Evolutionary conservation across 2,888 invertebrate genomes (phyloP).

Genomic region (Athalia circularis): DNA sequence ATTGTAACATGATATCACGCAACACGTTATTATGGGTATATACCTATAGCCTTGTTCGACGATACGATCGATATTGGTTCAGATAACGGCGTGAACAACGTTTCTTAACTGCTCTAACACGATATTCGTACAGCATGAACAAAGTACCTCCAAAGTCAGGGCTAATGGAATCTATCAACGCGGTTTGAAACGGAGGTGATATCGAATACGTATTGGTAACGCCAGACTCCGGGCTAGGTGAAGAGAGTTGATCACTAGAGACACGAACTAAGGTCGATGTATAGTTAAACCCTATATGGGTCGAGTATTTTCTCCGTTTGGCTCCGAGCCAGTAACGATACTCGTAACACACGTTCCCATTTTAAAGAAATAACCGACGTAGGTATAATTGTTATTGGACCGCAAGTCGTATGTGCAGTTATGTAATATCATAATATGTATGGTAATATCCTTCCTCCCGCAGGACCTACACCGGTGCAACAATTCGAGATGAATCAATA

Average conservation of each 20-base stretch:
- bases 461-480: not conserved
- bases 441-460: not conserved
- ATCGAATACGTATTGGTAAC: too few relatives aligned
- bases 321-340: slow-evolving; percentile 25
- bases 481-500: not conserved
- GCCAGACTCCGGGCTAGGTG: slow-evolving; percentile 1
- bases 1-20: not conserved
- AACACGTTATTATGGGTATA: not conserved
- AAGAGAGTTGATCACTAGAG: slow-evolving; percentile 9
- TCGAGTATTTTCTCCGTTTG: slow-evolving; percentile 27
- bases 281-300: slow-evolving; percentile 1
- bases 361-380: not conserved
- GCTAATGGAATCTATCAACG: slow-evolving; percentile 25
- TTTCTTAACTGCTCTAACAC: slow-evolving; percentile 12
- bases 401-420: not conserved
- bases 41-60: not conserved
- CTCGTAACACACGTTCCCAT: not conserved
- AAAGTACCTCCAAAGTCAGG: slow-evolving; percentile 5
- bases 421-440: too few relatives aligned
- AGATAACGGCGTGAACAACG: slow-evolving; percentile 16
- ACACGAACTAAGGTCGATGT: not conserved
- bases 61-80: not conserved
- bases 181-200: not conserved
- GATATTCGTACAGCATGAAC: slow-evolving; percentile 2
- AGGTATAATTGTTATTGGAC: slow-evolving; percentile 26